A percentile compares a stretch with the other conserved stretches of the same genome.
phyloP scores from a whole-genome alignment of 37 sponge, comb jelly and placozoan genomes.

The Ianthella basta region DNA sequence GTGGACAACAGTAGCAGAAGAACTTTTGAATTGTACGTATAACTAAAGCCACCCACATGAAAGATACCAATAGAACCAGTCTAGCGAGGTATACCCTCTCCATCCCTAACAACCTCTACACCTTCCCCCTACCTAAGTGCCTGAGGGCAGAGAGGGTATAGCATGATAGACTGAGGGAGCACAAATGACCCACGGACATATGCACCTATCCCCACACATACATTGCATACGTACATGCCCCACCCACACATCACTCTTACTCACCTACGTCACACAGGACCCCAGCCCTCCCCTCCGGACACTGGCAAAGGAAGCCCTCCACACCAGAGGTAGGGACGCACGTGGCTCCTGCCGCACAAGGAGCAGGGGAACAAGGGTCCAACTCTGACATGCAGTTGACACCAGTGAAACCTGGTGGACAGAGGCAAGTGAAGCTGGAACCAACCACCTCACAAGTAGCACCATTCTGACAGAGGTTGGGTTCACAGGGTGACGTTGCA shows the following conservation, averaged over 20 bases:
- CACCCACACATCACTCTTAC: neutral
- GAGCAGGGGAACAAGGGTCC: slow-evolving; percentile 2
- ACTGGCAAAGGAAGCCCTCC: slow-evolving; percentile 30
- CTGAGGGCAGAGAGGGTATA: too few relatives aligned
- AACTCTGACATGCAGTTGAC: slow-evolving; percentile 23
- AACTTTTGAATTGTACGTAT: too few relatives aligned
- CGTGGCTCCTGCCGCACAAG: slow-evolving; percentile 41
- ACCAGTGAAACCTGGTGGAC: slow-evolving; percentile 45
- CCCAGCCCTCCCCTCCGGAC: slow-evolving; percentile 44
- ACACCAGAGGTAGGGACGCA: slow-evolving; percentile 23
- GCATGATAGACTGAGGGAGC: too few relatives aligned
- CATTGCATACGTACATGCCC: too few relatives aligned
- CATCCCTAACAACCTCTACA: too few relatives aligned
- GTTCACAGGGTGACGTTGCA: slow-evolving; percentile 23
- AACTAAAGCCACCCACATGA: too few relatives aligned
- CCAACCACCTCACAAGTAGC: slow-evolving; percentile 43
- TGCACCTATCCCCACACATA: too few relatives aligned
- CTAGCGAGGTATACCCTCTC: too few relatives aligned
- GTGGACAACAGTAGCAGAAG: too few relatives aligned
- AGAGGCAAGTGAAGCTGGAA: slow-evolving; percentile 45
- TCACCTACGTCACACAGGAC: slow-evolving; percentile 48
- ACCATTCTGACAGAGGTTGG: slow-evolving; percentile 51
- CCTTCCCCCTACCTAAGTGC: too few relatives aligned
- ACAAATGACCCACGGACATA: too few relatives aligned
- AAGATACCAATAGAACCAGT: too few relatives aligned